Percentiles rank a stretch among this genome's conserved stretches.
phyloP scores from a whole-genome alignment of 1,140 invertebrate genomes.

The Vanessa atalanta region DNA sequence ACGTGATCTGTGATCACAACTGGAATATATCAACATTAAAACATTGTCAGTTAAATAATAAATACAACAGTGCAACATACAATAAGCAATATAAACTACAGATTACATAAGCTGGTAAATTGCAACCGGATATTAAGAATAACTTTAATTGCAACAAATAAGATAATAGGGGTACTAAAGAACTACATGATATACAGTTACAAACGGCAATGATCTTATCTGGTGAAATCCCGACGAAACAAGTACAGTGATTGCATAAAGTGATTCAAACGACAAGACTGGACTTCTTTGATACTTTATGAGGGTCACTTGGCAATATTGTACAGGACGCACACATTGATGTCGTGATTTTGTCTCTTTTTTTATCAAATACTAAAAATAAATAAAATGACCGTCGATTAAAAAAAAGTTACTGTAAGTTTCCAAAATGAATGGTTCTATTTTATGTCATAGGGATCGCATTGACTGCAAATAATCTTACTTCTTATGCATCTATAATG shows the following conservation, averaged over 20 bases:
- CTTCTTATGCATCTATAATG: too few species aligned
- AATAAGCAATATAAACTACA: background rate
- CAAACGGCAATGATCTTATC: slow-evolving; percentile 6
- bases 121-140: slow-evolving; percentile 3
- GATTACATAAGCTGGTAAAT: background rate
- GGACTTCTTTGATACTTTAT: background rate
- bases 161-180: background rate
- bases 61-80: background rate
- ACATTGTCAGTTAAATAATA: background rate
- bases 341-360: too few species aligned
- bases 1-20: too few species aligned
- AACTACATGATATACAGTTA: background rate
- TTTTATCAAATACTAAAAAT: too few species aligned
- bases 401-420: too few species aligned
- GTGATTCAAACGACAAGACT: slow-evolving; percentile 5
- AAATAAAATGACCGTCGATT: too few species aligned
- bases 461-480: too few species aligned
- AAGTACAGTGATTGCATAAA: slow-evolving; percentile 18
- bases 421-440: too few species aligned
- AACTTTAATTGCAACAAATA: background rate
- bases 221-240: background rate
- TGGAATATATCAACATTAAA: background rate
- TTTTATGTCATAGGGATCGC: too few species aligned
- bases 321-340: background rate
- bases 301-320: background rate